Evolutionary conservation across 2,888 invertebrate genomes (phyloP).

Genomic region (Helicoverpa assulta): DNA sequence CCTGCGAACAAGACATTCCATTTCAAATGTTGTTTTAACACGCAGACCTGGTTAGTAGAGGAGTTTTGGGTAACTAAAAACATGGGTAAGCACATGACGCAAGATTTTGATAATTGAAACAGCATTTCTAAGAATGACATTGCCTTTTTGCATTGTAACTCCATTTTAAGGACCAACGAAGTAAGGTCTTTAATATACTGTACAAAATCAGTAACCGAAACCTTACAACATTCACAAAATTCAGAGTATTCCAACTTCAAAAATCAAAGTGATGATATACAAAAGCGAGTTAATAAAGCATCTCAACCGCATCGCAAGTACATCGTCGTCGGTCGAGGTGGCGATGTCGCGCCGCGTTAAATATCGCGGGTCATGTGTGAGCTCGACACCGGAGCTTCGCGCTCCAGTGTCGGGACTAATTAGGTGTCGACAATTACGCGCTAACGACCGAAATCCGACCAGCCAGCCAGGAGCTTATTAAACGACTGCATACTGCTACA

Average conservation of each 20-base stretch:
- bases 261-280: constrained; percentile 13
- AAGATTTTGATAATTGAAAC: no score
- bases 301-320: constrained; percentile 43
- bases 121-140: no score
- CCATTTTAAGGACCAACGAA: no score
- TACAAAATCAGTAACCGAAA: no score
- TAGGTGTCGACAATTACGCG: constrained; percentile 86
- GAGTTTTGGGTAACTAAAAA: background rate
- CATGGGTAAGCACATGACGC: no score
- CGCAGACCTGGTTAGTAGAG: background rate
- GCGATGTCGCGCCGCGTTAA: constrained; percentile 69
- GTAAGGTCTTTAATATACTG: no score
- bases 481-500: constrained; percentile 68
- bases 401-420: constrained; percentile 83
- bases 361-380: constrained; percentile 85
- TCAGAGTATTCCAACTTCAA: background rate
- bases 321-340: constrained; percentile 50
- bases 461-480: constrained; percentile 80
- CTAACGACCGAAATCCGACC: constrained; percentile 87
- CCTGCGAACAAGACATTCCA: constrained; percentile 90
- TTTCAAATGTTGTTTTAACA: constrained; percentile 19
- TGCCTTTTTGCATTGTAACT: no score
- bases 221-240: background rate
- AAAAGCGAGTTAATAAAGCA: constrained; percentile 50
- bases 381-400: constrained; percentile 78